phyloP scores from a whole-genome alignment of 2,113 vertebrate species.

The Isichthys henryi region DNA sequence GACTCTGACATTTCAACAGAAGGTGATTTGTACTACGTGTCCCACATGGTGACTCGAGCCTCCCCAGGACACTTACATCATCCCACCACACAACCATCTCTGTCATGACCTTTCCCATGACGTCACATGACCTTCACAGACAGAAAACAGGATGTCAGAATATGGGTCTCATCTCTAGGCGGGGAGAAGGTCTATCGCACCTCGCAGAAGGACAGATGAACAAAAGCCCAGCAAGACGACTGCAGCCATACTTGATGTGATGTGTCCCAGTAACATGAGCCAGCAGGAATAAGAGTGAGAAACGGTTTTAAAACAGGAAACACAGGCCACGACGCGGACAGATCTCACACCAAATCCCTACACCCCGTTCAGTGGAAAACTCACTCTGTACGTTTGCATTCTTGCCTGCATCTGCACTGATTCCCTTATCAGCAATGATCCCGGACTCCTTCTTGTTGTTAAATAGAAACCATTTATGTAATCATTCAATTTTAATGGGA shows the following conservation, averaged over 20 bases:
- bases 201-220: background rate
- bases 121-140: background rate
- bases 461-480: background rate
- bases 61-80: background rate
- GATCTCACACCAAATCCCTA: background rate
- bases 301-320: background rate
- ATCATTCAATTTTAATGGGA: background rate
- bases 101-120: background rate
- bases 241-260: background rate
- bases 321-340: fast-evolving
- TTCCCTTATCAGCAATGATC: background rate
- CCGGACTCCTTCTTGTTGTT: background rate
- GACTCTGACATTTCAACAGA: background rate
- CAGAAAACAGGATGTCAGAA: background rate
- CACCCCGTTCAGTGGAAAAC: background rate
- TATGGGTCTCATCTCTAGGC: background rate
- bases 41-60: background rate
- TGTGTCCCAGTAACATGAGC: background rate
- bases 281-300: background rate
- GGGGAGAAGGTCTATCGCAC: background rate
- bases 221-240: background rate
- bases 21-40: background rate
- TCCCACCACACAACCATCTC: background rate
- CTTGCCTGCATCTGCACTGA: background rate
- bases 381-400: background rate